Base-by-base conservation (phyloP, 2,888 invertebrate genomes). In the Drosophila antonietae region DNA sequence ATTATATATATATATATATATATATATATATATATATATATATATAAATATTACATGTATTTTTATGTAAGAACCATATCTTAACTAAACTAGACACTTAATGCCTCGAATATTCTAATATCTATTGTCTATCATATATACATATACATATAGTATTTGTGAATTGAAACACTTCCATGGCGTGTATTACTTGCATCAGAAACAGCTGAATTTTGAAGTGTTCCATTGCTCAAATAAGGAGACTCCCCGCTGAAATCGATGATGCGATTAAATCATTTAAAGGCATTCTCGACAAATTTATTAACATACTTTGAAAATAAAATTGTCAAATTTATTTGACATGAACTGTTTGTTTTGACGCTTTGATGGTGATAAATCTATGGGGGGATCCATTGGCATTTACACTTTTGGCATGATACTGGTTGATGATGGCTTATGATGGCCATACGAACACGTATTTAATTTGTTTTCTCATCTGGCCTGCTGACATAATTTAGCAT, bases 401-500 rank as follows among this genome's bases (percentile, higher is more conserved):
- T 47, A 23, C 47, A 28, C 28, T n/a, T 47, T 47, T 28, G 47
- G 15, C 23, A 7, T 28, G 49, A 2, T 28, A 28, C 6, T 28
- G 28, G 1, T 28, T 28, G 6, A 28, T 28, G 28, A 28, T 28
- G 47, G 28, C n/a, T 14, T 23, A 28, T 6, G 28, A 4, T 23
- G 23, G 46, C 47, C 3, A 15, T 15, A 2, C 8, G n/a, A 51
- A 51, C 33, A 31, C 33, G 49, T 33, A 51, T 51, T 31, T 15
- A 10, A 12, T 31, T 10, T 9, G n/a, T 31, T n/a, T 31, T 9
- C 47, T 20, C 31, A 3, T 2, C 15, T 23, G 31, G 49, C 49
- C 49, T 12, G 49, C 49, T 51, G 49, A 51, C 49, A 51, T 51
- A 51, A 51, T 51, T 51, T 33, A 51, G 49, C 49, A 49, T 49